Percentiles rank a stretch among this genome's conserved stretches.
Conservation (phyloP, 2,888 invertebrate species). For the Thereva unica region DNA sequence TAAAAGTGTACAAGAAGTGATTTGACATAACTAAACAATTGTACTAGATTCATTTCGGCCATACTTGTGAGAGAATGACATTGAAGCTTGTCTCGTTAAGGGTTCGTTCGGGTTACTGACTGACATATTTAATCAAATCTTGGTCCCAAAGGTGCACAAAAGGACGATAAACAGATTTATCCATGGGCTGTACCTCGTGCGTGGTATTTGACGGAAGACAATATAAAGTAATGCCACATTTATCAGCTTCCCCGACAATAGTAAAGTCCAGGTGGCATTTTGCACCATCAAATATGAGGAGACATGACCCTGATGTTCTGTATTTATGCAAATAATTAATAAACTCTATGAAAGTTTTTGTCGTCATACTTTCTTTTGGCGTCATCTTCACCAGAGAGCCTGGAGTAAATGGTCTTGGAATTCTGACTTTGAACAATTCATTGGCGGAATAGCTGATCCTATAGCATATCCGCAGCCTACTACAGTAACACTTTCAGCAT, state of each 20-base stretch:
- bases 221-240: conserved; percentile 22
- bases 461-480: conserved; percentile 26
- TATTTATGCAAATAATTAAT: conserved; percentile 21
- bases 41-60: conserved; percentile 40
- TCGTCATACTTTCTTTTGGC: conserved; percentile 34
- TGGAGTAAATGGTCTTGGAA: conserved; percentile 33
- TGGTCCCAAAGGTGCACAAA: conserved; percentile 39
- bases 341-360: conserved; percentile 31
- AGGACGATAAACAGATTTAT: conserved; percentile 36
- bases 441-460: conserved; percentile 24
- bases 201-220: conserved; percentile 35
- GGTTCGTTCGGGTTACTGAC: conserved; percentile 28
- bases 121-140: conserved; percentile 25
- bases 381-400: conserved; percentile 31
- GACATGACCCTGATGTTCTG: conserved; percentile 22
- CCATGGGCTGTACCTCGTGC: conserved; percentile 34
- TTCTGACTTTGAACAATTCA: conserved; percentile 26
- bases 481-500: conserved; percentile 36
- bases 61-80: conserved; percentile 35
- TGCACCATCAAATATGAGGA: conserved; percentile 36
- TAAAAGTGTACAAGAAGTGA: too few relatives aligned
- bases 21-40: too few relatives aligned
- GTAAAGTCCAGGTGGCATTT: conserved; percentile 32
- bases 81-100: conserved; percentile 36
- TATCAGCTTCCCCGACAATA: conserved; percentile 35